Conservation (phyloP, 2,888 invertebrate species). For the Latheticus oryzae region DNA sequence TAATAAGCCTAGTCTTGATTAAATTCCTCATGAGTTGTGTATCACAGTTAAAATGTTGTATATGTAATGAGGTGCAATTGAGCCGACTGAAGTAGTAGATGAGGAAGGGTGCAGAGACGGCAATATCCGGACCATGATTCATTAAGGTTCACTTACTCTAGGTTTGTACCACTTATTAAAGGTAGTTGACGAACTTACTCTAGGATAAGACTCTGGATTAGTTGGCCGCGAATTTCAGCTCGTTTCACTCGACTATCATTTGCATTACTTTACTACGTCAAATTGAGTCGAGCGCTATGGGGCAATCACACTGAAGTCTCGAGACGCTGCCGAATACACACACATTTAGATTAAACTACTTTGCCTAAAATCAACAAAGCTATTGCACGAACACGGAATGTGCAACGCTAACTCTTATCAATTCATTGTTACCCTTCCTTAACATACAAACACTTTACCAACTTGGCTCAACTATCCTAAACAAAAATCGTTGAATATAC, state of each 20-base stretch:
- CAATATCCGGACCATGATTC: slow-evolving; percentile 57
- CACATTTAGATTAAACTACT: slow-evolving; percentile 39
- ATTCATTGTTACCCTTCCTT: slow-evolving; percentile 21
- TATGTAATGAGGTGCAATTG: slow-evolving; percentile 49
- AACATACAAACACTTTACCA: slow-evolving; percentile 19
- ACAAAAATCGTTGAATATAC: too few species aligned
- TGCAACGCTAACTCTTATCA: slow-evolving; percentile 40
- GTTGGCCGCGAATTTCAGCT: slow-evolving; percentile 51
- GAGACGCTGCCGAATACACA: slow-evolving; percentile 35
- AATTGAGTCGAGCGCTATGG: slow-evolving; percentile 48
- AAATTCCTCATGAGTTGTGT: slow-evolving; percentile 39
- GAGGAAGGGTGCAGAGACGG: slow-evolving; percentile 46
- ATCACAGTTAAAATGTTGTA: slow-evolving; percentile 39
- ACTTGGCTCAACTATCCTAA: slow-evolving; percentile 10
- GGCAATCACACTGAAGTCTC: slow-evolving; percentile 38
- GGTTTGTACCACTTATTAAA: slow-evolving; percentile 52
- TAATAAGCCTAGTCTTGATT: slow-evolving; percentile 39
- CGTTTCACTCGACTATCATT: slow-evolving; percentile 52
- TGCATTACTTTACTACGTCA: slow-evolving; percentile 54
- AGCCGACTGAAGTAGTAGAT: slow-evolving; percentile 31
- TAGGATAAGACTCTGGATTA: slow-evolving; percentile 49
- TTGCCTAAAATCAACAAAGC: slow-evolving; percentile 41
- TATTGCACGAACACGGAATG: slow-evolving; percentile 38
- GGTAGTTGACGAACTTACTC: slow-evolving; percentile 51
- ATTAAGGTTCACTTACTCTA: slow-evolving; percentile 49